phyloP scores from a whole-genome alignment of 1,140 invertebrate species.

The Ostrea edulis region DNA sequence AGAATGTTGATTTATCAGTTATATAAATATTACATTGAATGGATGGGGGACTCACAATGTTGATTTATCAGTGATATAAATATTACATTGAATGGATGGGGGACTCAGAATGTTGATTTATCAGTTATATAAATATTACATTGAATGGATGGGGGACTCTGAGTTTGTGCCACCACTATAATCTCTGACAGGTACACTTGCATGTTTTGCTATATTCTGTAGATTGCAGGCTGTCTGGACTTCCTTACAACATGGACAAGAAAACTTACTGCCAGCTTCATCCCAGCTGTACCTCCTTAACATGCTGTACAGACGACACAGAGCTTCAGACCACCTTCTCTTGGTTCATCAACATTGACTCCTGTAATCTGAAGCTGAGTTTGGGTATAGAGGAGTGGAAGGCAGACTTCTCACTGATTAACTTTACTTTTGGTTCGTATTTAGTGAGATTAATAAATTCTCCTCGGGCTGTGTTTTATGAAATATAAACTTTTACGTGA shows the following conservation, averaged over 20 bases:
- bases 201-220: background rate
- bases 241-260: slow-evolving; percentile 38
- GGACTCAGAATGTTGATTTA: no score
- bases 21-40: no score
- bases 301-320: slow-evolving; percentile 49
- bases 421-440: slow-evolving; percentile 41
- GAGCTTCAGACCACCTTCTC: slow-evolving; percentile 40
- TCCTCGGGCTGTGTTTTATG: background rate
- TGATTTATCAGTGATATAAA: no score
- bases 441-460: background rate
- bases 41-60: no score
- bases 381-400: slow-evolving; percentile 52
- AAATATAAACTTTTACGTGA: background rate
- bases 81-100: no score
- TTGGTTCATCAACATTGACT: slow-evolving; percentile 37
- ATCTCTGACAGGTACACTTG: no score
- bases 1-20: no score
- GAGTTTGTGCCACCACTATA: no score
- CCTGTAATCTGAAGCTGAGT: slow-evolving; percentile 40
- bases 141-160: no score
- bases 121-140: no score
- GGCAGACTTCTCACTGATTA: slow-evolving; percentile 40
- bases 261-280: slow-evolving; percentile 48
- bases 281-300: slow-evolving; percentile 43
- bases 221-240: slow-evolving; percentile 7